A percentile compares a stretch with the other conserved stretches of the same genome.
These are phyloP conservation scores for Salpingus planirostris DNA, from an alignment of 2,888 invertebrate species.

Conservation along the genomic window DNA sequence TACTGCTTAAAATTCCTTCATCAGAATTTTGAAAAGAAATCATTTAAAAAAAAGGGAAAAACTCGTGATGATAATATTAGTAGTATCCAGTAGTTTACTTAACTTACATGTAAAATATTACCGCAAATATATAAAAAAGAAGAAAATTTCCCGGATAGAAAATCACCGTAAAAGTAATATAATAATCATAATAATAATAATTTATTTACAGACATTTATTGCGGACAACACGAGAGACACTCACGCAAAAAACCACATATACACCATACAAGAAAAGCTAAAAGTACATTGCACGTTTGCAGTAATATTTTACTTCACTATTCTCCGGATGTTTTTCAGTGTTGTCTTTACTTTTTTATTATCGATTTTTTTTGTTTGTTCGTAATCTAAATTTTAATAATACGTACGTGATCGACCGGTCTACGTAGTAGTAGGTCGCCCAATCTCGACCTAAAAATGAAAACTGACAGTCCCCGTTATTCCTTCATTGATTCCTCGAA, in stretches of 20 bases:
- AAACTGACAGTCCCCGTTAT: no score
- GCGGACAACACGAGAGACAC: no score
- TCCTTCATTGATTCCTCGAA: no score
- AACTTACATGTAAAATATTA: conserved; percentile 34
- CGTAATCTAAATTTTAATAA: conserved; percentile 20
- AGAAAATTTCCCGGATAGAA: no score
- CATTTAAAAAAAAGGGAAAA: conserved; percentile 2
- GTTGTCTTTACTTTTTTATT: conserved; percentile 17
- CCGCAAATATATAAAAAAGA: conserved; percentile 30
- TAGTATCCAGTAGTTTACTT: no score
- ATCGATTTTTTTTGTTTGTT: conserved; percentile 12
- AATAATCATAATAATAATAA: no score
- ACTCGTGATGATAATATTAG: no score
- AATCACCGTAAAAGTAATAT: no score
- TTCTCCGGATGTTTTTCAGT: conserved; percentile 10
- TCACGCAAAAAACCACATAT: conserved; percentile 16
- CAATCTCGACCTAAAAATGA: no score
- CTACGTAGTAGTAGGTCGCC: no score
- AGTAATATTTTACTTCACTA: conserved; percentile 38
- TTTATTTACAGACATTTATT: no score
- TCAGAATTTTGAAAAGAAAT: conserved; percentile 4
- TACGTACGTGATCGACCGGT: conserved; percentile 33
- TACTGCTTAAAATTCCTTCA: conserved; percentile 29
- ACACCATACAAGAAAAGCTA: conserved; percentile 19
- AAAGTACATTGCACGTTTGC: conserved; percentile 26